Evolutionary conservation across 2,113 vertebrate genomes (phyloP).

Genomic region (Elgaria multicarinata): DNA sequence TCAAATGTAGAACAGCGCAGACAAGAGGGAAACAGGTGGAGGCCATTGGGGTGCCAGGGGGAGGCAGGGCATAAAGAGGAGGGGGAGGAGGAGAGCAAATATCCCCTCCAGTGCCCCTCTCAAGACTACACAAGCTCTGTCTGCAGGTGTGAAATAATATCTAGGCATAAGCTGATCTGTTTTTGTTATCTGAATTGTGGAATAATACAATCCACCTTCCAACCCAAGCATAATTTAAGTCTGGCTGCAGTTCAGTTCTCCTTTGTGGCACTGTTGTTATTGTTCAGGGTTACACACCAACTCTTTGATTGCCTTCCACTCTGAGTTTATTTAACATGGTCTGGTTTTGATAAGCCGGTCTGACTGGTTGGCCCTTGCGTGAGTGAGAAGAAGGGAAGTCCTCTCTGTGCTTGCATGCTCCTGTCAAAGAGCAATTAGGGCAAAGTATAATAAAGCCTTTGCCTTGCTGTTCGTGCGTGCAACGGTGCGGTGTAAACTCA

Average conservation of each 20-base stretch:
- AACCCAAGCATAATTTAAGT: conserved; percentile 73
- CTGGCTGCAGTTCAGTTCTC: conserved; percentile 75
- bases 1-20: not conserved
- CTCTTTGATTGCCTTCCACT: conserved; percentile 78
- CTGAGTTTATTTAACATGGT: conserved; percentile 76
- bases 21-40: not conserved
- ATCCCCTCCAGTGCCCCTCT: not conserved
- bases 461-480: conserved; percentile 3
- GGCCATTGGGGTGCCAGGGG: too few relatives aligned
- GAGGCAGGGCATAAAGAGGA: not conserved
- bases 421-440: conserved; percentile 66
- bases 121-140: not conserved
- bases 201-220: conserved; percentile 72
- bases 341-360: conserved; percentile 78
- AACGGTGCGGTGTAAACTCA: not conserved
- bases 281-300: conserved; percentile 50
- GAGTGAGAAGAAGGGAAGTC: conserved; percentile 69
- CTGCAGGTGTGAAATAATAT: conserved; percentile 65
- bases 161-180: conserved; percentile 56
- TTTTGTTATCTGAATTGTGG: conserved; percentile 66
- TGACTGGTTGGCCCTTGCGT: conserved; percentile 80
- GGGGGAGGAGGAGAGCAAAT: not conserved
- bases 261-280: conserved; percentile 59
- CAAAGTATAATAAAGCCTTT: conserved; percentile 26
- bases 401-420: conserved; percentile 43